phyloP scores from a whole-genome alignment of 2,797 vertebrate species.

The Discoglossus pictus region DNA sequence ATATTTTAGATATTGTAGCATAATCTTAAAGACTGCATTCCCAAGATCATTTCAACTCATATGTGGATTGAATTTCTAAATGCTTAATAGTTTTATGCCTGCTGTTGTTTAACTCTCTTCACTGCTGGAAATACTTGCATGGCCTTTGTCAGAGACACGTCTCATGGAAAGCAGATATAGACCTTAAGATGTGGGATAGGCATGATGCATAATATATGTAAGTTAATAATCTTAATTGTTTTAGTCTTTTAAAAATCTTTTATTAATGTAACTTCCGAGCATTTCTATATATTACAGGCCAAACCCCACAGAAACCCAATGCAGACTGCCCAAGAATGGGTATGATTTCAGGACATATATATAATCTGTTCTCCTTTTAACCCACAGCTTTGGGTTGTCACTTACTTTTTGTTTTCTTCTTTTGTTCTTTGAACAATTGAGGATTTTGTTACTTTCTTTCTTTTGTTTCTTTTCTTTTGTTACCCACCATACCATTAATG shows the following conservation, averaged over 20 bases:
- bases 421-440: too few relatives aligned
- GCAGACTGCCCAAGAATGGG: background rate
- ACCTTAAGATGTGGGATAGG: conserved; percentile 32
- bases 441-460: too few relatives aligned
- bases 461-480: too few relatives aligned
- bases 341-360: too few relatives aligned
- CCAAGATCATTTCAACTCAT: conserved; percentile 49
- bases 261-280: background rate
- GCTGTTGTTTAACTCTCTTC: conserved; percentile 50
- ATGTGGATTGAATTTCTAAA: conserved; percentile 52
- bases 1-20: conserved; percentile 49
- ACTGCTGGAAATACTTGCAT: conserved; percentile 43
- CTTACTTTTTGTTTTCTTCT: too few relatives aligned
- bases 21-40: conserved; percentile 52
- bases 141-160: conserved; percentile 49
- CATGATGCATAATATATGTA: conserved; percentile 30
- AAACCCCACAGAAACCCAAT: conserved; percentile 1
- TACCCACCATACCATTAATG: too few relatives aligned
- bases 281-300: background rate
- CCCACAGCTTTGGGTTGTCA: too few relatives aligned
- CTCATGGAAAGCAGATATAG: conserved; percentile 32
- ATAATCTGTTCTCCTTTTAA: too few relatives aligned
- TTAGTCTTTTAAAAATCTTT: conserved; percentile 25
- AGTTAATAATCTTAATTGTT: conserved; percentile 31
- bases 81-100: conserved; percentile 50